Conservation (phyloP, 2,797 vertebrate species). For the Valencia hispanica region DNA sequence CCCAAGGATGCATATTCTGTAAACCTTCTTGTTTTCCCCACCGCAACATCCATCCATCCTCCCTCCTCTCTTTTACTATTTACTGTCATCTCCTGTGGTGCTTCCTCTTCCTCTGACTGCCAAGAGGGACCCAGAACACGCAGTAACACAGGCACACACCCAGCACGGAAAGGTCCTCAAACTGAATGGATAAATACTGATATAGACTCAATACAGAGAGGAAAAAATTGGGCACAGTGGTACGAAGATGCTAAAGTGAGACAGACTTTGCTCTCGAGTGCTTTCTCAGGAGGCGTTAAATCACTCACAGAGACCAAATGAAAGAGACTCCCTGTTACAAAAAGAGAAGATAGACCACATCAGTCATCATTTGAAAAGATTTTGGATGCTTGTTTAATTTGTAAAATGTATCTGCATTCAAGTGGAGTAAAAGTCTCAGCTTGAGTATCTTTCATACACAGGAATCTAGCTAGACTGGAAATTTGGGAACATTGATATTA, state of each 20-base stretch:
- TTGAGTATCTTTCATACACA: neutral
- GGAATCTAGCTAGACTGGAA: neutral
- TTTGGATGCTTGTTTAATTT: neutral
- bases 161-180: slow-evolving; percentile 32
- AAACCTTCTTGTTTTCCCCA: slow-evolving; percentile 58
- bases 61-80: slow-evolving; percentile 50
- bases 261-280: neutral
- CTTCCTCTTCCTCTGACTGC: slow-evolving; percentile 50
- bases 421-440: neutral
- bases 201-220: slow-evolving; percentile 12
- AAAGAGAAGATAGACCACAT: slow-evolving; percentile 8
- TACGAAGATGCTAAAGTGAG: slow-evolving; percentile 11
- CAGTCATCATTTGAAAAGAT: neutral
- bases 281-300: slow-evolving; percentile 7
- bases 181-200: slow-evolving; percentile 37
- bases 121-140: slow-evolving; percentile 48
- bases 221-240: slow-evolving; percentile 18
- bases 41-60: slow-evolving; percentile 49
- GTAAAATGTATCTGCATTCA: neutral
- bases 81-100: slow-evolving; percentile 55
- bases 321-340: neutral
- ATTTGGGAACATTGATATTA: neutral
- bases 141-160: slow-evolving; percentile 15
- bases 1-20: slow-evolving; percentile 45
- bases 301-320: slow-evolving; percentile 9